These are phyloP conservation scores for Psittacula cyanocephala DNA, from an alignment of 2,113 vertebrate species.

Conservation along the genomic window DNA sequence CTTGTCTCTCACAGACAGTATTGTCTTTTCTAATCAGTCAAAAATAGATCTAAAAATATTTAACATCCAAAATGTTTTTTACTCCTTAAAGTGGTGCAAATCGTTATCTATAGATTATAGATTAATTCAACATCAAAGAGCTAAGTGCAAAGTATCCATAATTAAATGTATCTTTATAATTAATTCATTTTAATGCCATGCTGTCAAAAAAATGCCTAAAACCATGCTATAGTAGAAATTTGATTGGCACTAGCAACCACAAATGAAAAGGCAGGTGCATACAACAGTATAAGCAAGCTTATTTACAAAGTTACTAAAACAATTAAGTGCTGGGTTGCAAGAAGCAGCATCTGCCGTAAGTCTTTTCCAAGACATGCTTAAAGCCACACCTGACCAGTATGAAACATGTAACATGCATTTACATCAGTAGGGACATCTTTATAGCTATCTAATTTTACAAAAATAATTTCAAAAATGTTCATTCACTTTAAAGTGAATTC, in stretches of 20 bases:
- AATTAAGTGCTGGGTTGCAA: background rate
- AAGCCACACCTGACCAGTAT: slow-evolving; percentile 9
- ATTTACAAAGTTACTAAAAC: background rate
- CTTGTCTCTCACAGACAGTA: slow-evolving; percentile 56
- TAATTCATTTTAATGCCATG: slow-evolving; percentile 5
- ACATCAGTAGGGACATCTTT: background rate
- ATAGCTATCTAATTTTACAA: background rate
- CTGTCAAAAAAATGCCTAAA: slow-evolving; percentile 15
- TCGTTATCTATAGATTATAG: background rate
- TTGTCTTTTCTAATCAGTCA: background rate
- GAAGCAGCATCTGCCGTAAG: background rate
- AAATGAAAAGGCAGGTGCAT: background rate
- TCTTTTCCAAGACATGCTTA: background rate
- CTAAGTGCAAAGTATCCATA: slow-evolving; percentile 20
- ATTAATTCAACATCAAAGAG: background rate
- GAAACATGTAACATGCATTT: background rate
- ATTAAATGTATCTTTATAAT: background rate
- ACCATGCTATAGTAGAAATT: slow-evolving; percentile 22
- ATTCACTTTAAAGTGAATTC: background rate
- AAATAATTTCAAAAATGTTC: slow-evolving; percentile 30
- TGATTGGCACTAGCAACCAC: slow-evolving; percentile 50
- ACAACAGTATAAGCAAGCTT: background rate
- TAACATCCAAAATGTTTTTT: background rate
- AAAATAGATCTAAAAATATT: slow-evolving; percentile 44
- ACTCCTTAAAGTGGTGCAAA: slow-evolving; percentile 19